phyloP scores from a whole-genome alignment of 2,888 invertebrate species.

The Mythimna impura region DNA sequence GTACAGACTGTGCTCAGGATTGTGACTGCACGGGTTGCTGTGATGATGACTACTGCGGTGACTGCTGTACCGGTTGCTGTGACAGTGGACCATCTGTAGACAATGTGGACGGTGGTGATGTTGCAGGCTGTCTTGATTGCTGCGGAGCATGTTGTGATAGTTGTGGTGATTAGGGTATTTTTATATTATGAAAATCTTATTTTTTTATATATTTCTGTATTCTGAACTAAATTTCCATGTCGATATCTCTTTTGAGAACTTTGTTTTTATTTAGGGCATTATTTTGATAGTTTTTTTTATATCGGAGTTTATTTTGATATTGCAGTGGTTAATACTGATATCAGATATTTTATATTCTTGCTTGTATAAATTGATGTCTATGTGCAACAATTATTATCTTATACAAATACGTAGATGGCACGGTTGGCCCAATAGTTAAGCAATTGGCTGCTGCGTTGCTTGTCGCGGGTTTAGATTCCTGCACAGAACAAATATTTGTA shows the following conservation, averaged over 20 bases:
- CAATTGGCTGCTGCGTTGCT: too few relatives aligned
- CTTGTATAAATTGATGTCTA: not conserved
- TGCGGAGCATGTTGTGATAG: conserved; percentile 26
- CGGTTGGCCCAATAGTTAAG: not conserved
- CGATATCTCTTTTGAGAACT: not conserved
- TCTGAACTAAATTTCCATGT: not conserved
- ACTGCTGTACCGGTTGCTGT: conserved; percentile 23
- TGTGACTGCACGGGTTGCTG: not conserved
- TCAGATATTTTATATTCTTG: conserved; percentile 4
- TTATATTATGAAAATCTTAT: not conserved
- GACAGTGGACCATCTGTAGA: not conserved
- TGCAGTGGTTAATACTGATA: not conserved
- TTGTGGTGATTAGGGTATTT: conserved; percentile 27
- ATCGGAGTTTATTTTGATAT: conserved; percentile 11
- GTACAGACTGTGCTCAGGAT: not conserved
- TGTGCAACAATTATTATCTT: not conserved
- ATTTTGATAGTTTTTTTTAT: not conserved
- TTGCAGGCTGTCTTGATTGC: conserved; percentile 23
- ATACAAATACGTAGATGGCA: not conserved
- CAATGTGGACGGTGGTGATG: not conserved
- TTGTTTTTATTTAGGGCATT: not conserved
- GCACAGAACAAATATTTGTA: too few relatives aligned
- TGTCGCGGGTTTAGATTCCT: too few relatives aligned
- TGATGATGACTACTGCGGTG: not conserved
- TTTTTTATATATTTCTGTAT: not conserved